These are phyloP conservation scores for Berghia stephanieae DNA, from an alignment of 1,140 invertebrate genomes.

Conservation along the genomic window DNA sequence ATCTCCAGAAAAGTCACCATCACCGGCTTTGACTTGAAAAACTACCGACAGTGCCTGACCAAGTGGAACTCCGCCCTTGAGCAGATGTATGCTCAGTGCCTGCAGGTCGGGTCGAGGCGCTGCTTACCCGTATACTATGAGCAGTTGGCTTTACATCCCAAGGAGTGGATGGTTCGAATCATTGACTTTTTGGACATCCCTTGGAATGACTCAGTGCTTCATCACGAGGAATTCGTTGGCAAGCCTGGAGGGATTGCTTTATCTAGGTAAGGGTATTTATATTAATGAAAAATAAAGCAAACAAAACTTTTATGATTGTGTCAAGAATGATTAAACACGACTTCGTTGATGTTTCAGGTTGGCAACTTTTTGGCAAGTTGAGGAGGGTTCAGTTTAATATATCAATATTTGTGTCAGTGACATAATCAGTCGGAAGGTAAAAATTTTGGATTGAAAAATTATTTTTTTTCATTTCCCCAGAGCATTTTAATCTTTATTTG, in stretches of 20 bases:
- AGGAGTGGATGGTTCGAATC: slow-evolving; percentile 88
- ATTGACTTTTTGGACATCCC: slow-evolving; percentile 90
- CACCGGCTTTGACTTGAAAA: slow-evolving; percentile 94
- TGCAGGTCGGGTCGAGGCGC: slow-evolving; percentile 78
- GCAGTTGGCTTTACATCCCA: slow-evolving; percentile 93
- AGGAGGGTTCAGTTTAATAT: too few species aligned
- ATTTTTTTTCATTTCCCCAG: too few species aligned
- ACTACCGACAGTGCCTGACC: slow-evolving; percentile 90
- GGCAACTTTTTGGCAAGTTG: too few species aligned
- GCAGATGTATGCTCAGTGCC: slow-evolving; percentile 94
- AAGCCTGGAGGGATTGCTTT: slow-evolving; percentile 88
- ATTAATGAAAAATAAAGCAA: too few species aligned
- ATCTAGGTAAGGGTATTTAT: slow-evolving; percentile 89
- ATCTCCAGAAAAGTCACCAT: slow-evolving; percentile 98
- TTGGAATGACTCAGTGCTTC: slow-evolving; percentile 95
- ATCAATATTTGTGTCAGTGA: too few species aligned
- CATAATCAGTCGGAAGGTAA: too few species aligned
- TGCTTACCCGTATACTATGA: slow-evolving; percentile 96
- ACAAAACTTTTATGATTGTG: too few species aligned
- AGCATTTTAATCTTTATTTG: too few species aligned
- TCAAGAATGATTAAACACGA: too few species aligned
- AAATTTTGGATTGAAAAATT: too few species aligned
- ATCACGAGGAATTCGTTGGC: slow-evolving; percentile 97
- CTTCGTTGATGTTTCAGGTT: too few species aligned
- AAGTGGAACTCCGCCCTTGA: slow-evolving; percentile 97